Base-by-base conservation (phyloP, 2,888 invertebrate genomes). In the Caenorhabditis uteleia region DNA sequence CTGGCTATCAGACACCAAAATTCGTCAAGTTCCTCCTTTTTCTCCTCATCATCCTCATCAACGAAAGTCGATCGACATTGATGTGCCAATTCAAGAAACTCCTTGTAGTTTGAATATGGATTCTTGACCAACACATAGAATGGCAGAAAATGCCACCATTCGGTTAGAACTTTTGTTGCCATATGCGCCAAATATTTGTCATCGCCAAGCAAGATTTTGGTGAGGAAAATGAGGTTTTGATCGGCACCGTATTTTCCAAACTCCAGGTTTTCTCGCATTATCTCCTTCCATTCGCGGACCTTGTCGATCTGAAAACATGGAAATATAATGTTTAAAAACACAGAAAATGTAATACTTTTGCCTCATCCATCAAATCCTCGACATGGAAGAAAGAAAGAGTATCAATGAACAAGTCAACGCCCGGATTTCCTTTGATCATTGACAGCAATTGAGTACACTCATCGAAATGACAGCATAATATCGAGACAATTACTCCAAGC, bases 91-190 rank as follows among this genome's bases (percentile, higher is more conserved):
- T 54, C 50, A 3, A 62, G 57, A 5, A 68, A 51, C n/a, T 58
- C 54, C 5, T 31, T 25, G 16, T 59, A 57, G 12, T 43, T 27
- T 21, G 54, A 56, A 21, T 54, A 58, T 2, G 71, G 62, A 43
- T 71, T 56, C 7, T 56, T 61, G 26, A 60, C 56, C 2, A 71
- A 43, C 3, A 71, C 54, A 31, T 54, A 66, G 34, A 71, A 66
- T 3, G 72, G 72, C 20, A 72, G 44, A n/a, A 69, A 39, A 12
- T 67, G 50, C 72, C 72, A 72, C 72, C 72, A 72, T 16, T 69
- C 36, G 1, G 40, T 12, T 1, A 67, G 26, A 2, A 69, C 16
- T 27, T 36, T 23, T 5, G 49, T 43, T 12, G 68, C 64, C 43
- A 60, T 47, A 12, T 54, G 48, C 2, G 14, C 5, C 5, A 72